Evolutionary conservation across 2,888 invertebrate species (phyloP).

Genomic region (Microctonus aethiopoides): DNA sequence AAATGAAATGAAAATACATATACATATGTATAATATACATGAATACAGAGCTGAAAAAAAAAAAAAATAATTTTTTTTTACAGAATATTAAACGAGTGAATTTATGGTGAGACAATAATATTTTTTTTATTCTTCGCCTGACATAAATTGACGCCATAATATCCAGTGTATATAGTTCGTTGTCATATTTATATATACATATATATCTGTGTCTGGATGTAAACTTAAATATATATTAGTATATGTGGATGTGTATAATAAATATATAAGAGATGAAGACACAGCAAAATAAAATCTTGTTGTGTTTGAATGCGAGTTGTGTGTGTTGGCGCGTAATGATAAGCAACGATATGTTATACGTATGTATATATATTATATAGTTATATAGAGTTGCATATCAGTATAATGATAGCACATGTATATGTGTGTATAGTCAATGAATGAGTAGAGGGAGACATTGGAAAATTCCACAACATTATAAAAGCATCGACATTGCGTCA

Average conservation of each 20-base stretch:
- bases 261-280: neutral
- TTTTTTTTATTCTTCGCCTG: neutral
- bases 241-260: too few relatives aligned
- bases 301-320: neutral
- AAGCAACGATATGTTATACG: neutral
- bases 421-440: constrained; percentile 3
- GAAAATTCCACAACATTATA: constrained; percentile 31
- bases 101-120: neutral
- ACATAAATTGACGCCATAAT: neutral
- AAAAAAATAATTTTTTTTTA: neutral
- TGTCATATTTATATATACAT: neutral
- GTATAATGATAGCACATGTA: neutral
- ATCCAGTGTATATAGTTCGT: neutral
- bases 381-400: neutral
- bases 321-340: neutral
- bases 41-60: neutral
- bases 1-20: neutral
- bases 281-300: neutral
- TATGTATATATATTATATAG: too few relatives aligned
- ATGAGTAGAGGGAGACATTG: neutral
- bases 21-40: too few relatives aligned
- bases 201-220: neutral
- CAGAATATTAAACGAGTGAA: neutral
- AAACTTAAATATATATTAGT: neutral
- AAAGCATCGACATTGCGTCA: neutral